phyloP scores from a whole-genome alignment of 2,113 vertebrate genomes.

The Triplophysa tibetana region DNA sequence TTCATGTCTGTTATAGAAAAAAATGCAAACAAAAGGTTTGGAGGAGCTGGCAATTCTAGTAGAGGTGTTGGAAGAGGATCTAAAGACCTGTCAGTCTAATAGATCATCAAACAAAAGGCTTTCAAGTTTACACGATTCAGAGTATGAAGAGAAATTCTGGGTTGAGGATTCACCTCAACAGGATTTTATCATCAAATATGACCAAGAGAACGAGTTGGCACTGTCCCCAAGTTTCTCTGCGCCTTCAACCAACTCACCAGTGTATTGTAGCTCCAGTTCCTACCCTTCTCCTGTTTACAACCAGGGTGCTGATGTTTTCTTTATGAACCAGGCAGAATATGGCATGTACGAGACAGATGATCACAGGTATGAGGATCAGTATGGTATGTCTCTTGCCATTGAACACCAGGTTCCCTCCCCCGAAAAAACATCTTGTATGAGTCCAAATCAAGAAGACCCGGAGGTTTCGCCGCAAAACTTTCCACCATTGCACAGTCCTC shows the following conservation, averaged over 20 bases:
- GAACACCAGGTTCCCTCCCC: slow-evolving; percentile 51
- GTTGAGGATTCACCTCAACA: slow-evolving; percentile 10
- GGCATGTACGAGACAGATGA: slow-evolving; percentile 59
- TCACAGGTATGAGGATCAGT: slow-evolving; percentile 57
- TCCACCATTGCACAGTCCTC: background rate
- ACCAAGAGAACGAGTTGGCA: background rate
- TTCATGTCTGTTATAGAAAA: slow-evolving; percentile 65
- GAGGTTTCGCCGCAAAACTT: background rate
- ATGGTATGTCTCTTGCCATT: slow-evolving; percentile 37
- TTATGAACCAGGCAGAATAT: slow-evolving; percentile 37
- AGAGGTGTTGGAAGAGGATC: slow-evolving; percentile 85
- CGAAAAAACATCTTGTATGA: slow-evolving; percentile 27
- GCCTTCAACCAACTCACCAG: slow-evolving; percentile 2
- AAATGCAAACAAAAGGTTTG: slow-evolving; percentile 66
- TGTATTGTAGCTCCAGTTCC: background rate
- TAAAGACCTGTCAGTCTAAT: slow-evolving; percentile 61
- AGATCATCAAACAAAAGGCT: background rate
- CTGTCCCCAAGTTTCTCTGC: background rate
- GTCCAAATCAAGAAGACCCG: slow-evolving; percentile 24
- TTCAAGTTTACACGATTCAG: slow-evolving; percentile 11
- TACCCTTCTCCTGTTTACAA: slow-evolving; percentile 11
- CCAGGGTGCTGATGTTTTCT: background rate
- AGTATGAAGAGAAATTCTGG: background rate
- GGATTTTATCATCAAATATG: background rate
- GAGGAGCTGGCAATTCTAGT: slow-evolving; percentile 84